phyloP scores from a whole-genome alignment of 53 echinoderm and acorn worm species.

The Echinarachnius parma region DNA sequence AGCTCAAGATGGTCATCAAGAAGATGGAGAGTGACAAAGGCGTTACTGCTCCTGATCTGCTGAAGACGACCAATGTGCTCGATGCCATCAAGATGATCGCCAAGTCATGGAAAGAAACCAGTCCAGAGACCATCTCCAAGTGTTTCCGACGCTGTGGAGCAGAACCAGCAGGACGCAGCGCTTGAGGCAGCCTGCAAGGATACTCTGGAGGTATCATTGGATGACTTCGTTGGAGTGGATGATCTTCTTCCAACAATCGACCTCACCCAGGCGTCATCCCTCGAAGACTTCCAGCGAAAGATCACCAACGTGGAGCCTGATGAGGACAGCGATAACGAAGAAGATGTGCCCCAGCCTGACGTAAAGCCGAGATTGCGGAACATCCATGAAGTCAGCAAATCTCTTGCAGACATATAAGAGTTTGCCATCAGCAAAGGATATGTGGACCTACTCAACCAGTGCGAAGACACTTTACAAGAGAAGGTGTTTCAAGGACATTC shows the following conservation, averaged over 20 bases:
- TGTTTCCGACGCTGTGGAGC: slow-evolving; percentile 32
- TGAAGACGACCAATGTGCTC: slow-evolving; percentile 36
- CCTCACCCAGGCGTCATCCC: not conserved
- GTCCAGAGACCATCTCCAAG: slow-evolving; percentile 29
- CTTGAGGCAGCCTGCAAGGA: slow-evolving; percentile 3
- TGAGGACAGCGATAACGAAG: not conserved
- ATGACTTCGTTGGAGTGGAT: slow-evolving; percentile 12
- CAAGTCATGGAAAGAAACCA: slow-evolving; percentile 39
- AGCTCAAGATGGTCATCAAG: slow-evolving; percentile 16
- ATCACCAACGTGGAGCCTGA: not conserved
- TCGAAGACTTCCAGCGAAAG: slow-evolving; percentile 8
- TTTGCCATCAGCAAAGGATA: slow-evolving; percentile 9
- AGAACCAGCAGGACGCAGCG: not conserved
- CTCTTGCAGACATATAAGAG: not conserved
- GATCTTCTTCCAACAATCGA: not conserved
- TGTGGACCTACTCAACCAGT: not conserved
- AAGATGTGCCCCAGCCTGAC: not conserved
- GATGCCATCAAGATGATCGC: slow-evolving; percentile 36
- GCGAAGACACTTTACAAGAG: no score
- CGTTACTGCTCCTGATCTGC: slow-evolving; percentile 15
- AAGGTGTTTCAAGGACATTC: no score
- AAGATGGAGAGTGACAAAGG: slow-evolving; percentile 12
- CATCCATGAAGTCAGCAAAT: not conserved
- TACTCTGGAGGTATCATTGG: not conserved
- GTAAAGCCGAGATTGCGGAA: not conserved